phyloP scores from a whole-genome alignment of 1,140 invertebrate species.

The Macrocentrus cingulum region DNA sequence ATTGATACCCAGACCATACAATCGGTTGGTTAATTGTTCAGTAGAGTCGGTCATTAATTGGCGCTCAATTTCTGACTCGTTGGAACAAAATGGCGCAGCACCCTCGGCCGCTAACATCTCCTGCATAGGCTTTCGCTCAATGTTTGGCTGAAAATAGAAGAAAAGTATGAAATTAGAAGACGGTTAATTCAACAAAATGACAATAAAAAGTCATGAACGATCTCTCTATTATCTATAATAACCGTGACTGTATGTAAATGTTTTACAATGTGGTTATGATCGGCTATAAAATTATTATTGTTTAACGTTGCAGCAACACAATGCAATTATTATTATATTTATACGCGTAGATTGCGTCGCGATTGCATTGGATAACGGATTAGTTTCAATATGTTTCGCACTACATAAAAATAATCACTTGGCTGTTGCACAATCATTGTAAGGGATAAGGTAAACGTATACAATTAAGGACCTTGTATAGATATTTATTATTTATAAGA shows the following conservation, averaged over 20 bases:
- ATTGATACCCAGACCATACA: slow-evolving; percentile 39
- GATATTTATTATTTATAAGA: too few relatives aligned
- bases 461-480: too few relatives aligned
- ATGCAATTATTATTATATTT: slow-evolving; percentile 30
- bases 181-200: slow-evolving; percentile 6
- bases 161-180: slow-evolving; percentile 18
- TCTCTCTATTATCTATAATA: slow-evolving; percentile 24
- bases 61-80: slow-evolving; percentile 19
- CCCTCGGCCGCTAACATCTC: slow-evolving; percentile 70
- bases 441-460: slow-evolving; percentile 6
- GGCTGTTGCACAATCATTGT: slow-evolving; percentile 36
- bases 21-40: slow-evolving; percentile 32
- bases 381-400: slow-evolving; percentile 36
- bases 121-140: slow-evolving; percentile 71
- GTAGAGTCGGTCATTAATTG: slow-evolving; percentile 17
- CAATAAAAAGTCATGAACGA: slow-evolving; percentile 14
- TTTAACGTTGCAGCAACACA: background rate
- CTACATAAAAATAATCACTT: slow-evolving; percentile 37
- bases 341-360: slow-evolving; percentile 22
- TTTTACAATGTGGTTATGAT: slow-evolving; percentile 31
- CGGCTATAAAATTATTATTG: slow-evolving; percentile 26
- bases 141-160: slow-evolving; percentile 63
- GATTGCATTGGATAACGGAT: slow-evolving; percentile 36
- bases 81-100: slow-evolving; percentile 59
- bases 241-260: slow-evolving; percentile 13